A percentile compares a stretch with the other conserved stretches of the same genome.
Conservation (phyloP, 2,888 invertebrate genomes). For the Poecilus cupreus region DNA sequence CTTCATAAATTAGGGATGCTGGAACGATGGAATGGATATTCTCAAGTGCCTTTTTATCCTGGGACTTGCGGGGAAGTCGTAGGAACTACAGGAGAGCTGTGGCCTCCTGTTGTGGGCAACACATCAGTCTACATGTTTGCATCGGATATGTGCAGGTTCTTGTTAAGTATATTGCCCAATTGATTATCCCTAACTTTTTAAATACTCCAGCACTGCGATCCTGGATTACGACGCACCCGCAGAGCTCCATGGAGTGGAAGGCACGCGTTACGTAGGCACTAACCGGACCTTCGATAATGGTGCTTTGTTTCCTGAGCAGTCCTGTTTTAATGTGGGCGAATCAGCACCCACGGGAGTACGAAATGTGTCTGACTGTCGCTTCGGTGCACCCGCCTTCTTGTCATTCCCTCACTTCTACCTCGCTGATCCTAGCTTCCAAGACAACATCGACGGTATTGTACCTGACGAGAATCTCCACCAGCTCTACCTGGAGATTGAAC, state of each 20-base stretch:
- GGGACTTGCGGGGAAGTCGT: conserved; percentile 80
- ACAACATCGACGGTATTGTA: conserved; percentile 79
- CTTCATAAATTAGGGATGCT: conserved; percentile 81
- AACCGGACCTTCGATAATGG: conserved; percentile 84
- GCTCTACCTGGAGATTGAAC: conserved; percentile 82
- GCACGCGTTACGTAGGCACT: conserved; percentile 76
- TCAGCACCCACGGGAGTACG: conserved; percentile 77
- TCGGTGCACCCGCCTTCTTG: conserved; percentile 88
- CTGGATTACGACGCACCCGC: conserved; percentile 69
- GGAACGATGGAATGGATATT: conserved; percentile 81
- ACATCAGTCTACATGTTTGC: conserved; percentile 81
- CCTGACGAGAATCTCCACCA: conserved; percentile 80
- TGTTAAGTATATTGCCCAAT: not conserved
- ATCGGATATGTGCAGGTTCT: conserved; percentile 86
- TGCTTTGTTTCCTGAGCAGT: conserved; percentile 75
- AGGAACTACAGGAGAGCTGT: conserved; percentile 88
- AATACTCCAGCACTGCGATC: conserved; percentile 69
- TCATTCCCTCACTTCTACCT: conserved; percentile 89
- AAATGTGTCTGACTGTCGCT: conserved; percentile 84
- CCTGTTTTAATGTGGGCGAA: conserved; percentile 78
- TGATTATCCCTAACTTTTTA: not conserved
- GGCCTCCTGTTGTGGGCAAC: conserved; percentile 81
- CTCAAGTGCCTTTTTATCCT: conserved; percentile 75
- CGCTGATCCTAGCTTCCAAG: conserved; percentile 80
- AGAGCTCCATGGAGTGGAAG: conserved; percentile 74